Evolutionary conservation across 2,797 vertebrate genomes (phyloP), one percentile per base, ranked within the genome.

Genomic region (Lemur catta): DNA sequence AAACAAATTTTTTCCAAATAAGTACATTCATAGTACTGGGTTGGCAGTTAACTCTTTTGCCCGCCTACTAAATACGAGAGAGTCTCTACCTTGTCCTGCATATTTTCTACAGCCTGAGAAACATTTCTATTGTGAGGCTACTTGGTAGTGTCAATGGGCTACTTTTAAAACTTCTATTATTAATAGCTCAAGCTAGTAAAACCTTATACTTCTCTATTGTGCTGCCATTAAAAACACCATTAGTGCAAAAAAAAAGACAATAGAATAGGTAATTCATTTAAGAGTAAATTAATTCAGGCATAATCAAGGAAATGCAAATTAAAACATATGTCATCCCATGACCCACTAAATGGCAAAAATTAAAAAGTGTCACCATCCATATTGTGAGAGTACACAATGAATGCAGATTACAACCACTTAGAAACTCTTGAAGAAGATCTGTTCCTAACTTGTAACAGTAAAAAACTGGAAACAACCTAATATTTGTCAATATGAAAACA

Each of bases 161-260:
- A 75, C 84, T 74, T 86, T 81, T 46, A 63, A 75, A 50, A 63
- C 46, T 81, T 43, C 78, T 92, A 11, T 92, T 48, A 57, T 26
- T 57, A 57, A 57, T 11, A 85, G 91, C 93, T 96, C 85, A 26
- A 87, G 84, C 93, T 89, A 92, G 93, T 61, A 33, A 90, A 85
- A 92, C 84, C 87, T 48, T 97, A 94, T 96, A 94, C 75, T 96
- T 96, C 55, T 92, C 30, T 93, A 55, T 63, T 52, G 95, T 69
- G 46, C 94, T 91, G 38, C 95, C 97, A 97, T 97, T 98, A 98
- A 97, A 97, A 97, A 95, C 97, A 96, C 95, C 93, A 93, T 93
- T 91, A 96, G 93, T 89, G 92, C 91, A 95, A 63, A 63, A 63
- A 33, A 57, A 57, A 24, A 57, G 3, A 28, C 18, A 92, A 95